Conservation (phyloP, 2,888 invertebrate genomes). For the Drosophila recens region DNA sequence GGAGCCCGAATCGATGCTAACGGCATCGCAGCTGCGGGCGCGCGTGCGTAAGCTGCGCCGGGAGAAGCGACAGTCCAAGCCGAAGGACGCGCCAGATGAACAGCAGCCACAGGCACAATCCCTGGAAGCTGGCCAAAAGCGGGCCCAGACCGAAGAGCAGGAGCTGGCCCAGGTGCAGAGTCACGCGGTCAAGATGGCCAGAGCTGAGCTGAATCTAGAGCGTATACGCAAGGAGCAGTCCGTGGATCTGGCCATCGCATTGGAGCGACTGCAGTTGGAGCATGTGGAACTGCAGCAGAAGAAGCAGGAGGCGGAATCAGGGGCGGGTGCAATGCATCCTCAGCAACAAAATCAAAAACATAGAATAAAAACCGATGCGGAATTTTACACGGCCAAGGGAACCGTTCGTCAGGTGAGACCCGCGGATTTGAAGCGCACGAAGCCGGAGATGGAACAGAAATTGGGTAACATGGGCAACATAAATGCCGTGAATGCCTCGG, state of each 20-base stretch:
- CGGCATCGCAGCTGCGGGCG: not conserved
- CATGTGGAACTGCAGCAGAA: constrained; percentile 24
- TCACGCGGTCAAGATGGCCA: not conserved
- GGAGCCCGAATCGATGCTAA: not conserved
- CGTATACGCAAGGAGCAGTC: constrained; percentile 6
- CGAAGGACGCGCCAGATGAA: constrained; percentile 1
- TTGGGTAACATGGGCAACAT: not conserved
- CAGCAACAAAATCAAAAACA: not conserved
- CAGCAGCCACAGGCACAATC: not conserved
- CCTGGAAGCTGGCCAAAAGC: not conserved
- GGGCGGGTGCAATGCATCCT: not conserved
- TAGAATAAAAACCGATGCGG: not conserved
- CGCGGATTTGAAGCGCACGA: not conserved
- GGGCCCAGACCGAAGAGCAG: not conserved
- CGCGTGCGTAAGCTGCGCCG: constrained; percentile 19
- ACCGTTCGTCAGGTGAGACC: not conserved
- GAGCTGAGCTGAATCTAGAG: not conserved
- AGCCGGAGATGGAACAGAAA: not conserved
- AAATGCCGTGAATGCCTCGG: not conserved
- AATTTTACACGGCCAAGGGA: constrained; percentile 22
- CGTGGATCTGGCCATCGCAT: constrained; percentile 2
- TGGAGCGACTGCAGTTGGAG: constrained; percentile 31
- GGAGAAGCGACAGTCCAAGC: constrained; percentile 6
- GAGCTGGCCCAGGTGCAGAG: not conserved
- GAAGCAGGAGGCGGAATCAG: not conserved